These are phyloP conservation scores for Meles meles DNA, from an alignment of 2,113 vertebrate genomes.

Conservation along the genomic window DNA sequence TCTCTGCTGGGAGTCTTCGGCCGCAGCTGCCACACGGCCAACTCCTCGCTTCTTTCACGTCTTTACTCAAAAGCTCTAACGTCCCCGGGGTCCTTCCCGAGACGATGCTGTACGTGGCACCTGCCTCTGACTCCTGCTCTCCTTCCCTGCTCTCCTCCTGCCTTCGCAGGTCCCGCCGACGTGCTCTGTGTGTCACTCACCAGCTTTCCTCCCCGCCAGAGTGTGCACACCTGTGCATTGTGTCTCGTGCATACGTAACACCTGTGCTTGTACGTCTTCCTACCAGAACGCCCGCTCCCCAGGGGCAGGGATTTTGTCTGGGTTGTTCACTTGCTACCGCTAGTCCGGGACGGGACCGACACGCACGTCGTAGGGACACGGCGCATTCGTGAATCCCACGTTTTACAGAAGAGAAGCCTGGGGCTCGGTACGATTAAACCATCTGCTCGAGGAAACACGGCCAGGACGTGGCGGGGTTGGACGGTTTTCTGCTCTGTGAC, in stretches of 20 bases:
- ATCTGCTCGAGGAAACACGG: not conserved
- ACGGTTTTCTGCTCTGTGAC: not conserved
- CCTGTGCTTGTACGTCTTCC: not conserved
- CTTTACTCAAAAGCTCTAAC: no score
- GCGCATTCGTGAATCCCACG: not conserved
- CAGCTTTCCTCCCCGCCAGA: not conserved
- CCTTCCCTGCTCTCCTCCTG: not conserved
- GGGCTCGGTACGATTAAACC: not conserved
- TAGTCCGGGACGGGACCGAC: not conserved
- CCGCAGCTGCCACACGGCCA: not conserved
- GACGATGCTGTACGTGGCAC: not conserved
- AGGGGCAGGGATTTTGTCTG: not conserved
- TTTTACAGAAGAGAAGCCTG: not conserved
- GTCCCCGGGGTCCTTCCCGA: not conserved
- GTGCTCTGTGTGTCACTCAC: not conserved
- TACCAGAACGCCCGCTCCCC: not conserved
- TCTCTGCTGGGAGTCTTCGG: not conserved
- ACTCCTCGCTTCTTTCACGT: no score
- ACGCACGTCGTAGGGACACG: not conserved
- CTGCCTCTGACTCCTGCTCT: not conserved
- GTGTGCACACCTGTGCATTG: not conserved
- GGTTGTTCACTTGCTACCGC: not conserved
- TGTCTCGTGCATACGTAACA: not conserved
- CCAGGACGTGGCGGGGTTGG: not conserved
- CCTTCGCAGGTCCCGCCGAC: not conserved